A percentile compares a stretch with the other conserved stretches of the same genome.
phyloP scores from a whole-genome alignment of 2,797 vertebrate species.

The Acrocephalus scirpaceus region DNA sequence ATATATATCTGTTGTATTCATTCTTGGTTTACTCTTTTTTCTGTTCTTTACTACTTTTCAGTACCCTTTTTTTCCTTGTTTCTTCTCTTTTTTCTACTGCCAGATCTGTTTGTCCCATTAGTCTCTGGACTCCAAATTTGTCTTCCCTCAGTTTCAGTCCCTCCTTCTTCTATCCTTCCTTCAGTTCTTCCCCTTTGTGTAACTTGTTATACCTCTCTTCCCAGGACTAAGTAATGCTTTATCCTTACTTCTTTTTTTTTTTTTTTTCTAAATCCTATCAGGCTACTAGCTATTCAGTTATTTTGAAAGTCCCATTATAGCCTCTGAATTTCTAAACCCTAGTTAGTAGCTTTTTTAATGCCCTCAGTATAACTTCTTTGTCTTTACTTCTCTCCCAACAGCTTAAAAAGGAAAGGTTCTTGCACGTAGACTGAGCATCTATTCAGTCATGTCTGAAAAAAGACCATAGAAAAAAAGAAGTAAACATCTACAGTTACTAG shows the following conservation, averaged over 20 bases:
- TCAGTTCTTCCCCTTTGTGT: neutral
- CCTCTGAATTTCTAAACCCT: neutral
- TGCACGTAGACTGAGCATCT: neutral
- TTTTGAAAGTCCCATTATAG: neutral
- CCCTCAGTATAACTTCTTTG: neutral
- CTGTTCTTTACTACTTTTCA: neutral
- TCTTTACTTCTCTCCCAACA: neutral
- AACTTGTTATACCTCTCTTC: neutral
- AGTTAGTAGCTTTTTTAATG: neutral
- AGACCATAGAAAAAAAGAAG: neutral
- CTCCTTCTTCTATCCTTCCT: neutral
- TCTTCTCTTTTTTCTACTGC: neutral
- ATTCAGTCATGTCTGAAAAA: neutral
- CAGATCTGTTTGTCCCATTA: neutral
- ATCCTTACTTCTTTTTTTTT: neutral
- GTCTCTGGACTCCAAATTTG: neutral
- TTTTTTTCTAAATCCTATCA: neutral
- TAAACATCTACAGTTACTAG: neutral
- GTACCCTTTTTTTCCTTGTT: neutral
- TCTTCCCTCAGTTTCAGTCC: neutral
- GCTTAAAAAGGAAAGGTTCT: neutral
- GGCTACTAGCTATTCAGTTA: neutral
- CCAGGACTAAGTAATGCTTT: neutral
- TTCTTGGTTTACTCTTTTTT: neutral
- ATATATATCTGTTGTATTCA: accelerated